Conservation (phyloP, 2,113 vertebrate species). For the Tyto alba region DNA sequence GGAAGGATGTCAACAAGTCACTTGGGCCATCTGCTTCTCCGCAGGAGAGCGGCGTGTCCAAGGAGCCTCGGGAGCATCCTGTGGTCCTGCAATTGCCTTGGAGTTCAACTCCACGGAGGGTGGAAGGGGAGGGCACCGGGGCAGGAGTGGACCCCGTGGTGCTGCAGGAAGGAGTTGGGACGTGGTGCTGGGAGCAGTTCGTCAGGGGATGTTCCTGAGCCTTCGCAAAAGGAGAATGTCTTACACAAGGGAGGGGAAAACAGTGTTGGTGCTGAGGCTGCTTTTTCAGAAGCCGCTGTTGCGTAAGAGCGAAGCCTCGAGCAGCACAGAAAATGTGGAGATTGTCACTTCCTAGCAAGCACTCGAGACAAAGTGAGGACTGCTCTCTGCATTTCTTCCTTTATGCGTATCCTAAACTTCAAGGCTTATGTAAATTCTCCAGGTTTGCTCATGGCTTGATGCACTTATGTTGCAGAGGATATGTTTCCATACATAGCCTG, state of each 20-base stretch:
- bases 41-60: rapidly evolving
- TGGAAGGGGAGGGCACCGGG: background rate
- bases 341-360: background rate
- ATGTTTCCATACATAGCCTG: background rate
- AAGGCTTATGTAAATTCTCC: conserved; percentile 6
- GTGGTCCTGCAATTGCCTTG: background rate
- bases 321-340: background rate
- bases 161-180: background rate
- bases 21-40: background rate
- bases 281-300: background rate
- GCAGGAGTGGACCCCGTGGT: background rate
- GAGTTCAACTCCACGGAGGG: background rate
- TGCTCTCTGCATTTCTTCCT: background rate
- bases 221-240: background rate
- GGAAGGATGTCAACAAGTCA: background rate
- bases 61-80: too few relatives aligned
- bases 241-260: background rate
- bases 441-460: background rate
- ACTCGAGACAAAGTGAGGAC: background rate
- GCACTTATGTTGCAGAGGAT: background rate
- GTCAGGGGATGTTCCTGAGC: background rate
- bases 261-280: conserved; percentile 3
- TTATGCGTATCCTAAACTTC: background rate
- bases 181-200: rapidly evolving
- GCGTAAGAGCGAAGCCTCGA: background rate